Evolutionary conservation across 2,113 vertebrate species (phyloP), one percentile per base, ranked within the genome.

Genomic region (Echinops telfairi): DNA sequence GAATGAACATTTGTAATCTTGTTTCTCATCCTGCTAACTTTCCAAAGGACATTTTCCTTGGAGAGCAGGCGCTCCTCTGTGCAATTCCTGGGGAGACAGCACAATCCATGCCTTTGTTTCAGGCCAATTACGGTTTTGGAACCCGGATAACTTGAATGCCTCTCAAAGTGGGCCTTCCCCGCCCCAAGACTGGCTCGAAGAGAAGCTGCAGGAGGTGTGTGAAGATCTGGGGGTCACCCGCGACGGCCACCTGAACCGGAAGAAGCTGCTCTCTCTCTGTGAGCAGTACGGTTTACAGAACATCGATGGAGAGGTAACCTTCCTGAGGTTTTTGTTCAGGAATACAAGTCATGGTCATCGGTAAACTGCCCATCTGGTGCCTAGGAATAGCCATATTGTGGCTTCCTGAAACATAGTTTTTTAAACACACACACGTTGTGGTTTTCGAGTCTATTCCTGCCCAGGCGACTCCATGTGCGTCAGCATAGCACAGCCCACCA

Each of bases 121-220:
- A 99, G 99, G 99, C 36, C 99, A 99, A 97, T 97, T 99, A 95
- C 98, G 99, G 43, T 98, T 99, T 95, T 99, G 99, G 99, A 99
- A 99, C 97, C 99, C 99, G 0, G 99, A 99, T 0, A 99, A 99
- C 86, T 97, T 99, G 29, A 98, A 97, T 1, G 98, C 99, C 0
- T 98, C 99, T 0, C 98, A 98, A 0, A 96, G 97, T 0, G 93
- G 97, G 9, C 83, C 95, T 0, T 60, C 78, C 0, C 97, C 98
- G 5, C 97, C 97, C 58, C 98, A 98, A 0, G 96, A 97, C 66
- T 98, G 97, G 97, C 97, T 98, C 25, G 99, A 99, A 95, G 98
- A 99, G 97, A 98, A 98, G 6, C 97, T 99, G 6, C 98, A 98
- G 20, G 98, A 98, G 68, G 98, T 98, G 47, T 99, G 99, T 2